These are phyloP conservation scores for Thomomys bottae DNA, from an alignment of 2,113 vertebrate genomes.

Conservation along the genomic window DNA sequence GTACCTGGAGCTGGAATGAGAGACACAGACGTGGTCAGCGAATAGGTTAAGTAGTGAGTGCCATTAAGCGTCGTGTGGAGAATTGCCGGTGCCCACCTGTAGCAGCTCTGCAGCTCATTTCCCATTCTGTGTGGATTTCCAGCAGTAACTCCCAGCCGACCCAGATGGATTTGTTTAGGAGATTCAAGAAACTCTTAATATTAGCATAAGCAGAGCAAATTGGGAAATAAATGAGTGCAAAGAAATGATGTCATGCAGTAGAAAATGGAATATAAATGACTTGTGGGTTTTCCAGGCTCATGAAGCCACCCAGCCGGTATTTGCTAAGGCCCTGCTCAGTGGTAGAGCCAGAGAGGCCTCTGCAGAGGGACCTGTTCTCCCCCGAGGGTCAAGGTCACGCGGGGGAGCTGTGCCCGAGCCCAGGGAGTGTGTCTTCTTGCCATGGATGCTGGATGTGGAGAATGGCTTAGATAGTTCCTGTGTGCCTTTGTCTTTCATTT, in stretches of 20 bases:
- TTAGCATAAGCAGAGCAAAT: constrained; percentile 62
- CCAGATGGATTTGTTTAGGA: constrained; percentile 68
- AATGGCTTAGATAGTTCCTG: neutral
- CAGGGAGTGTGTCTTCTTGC: accelerated
- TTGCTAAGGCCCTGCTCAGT: neutral
- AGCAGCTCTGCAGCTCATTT: constrained; percentile 44
- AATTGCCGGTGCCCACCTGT: constrained; percentile 51
- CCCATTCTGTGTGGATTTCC: constrained; percentile 61
- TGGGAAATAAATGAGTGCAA: constrained; percentile 52
- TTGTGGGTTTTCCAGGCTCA: neutral
- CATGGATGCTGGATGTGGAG: accelerated
- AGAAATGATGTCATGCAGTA: constrained; percentile 11
- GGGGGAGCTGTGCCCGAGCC: too few species aligned
- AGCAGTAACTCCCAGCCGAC: constrained; percentile 23
- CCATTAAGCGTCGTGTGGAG: constrained; percentile 39
- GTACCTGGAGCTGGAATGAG: neutral
- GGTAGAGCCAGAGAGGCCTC: neutral
- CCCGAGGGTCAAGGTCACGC: too few species aligned
- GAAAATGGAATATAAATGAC: constrained; percentile 5
- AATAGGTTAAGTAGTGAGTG: constrained; percentile 54
- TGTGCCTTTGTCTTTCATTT: neutral
- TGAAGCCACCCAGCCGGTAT: neutral
- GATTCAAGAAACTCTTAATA: constrained; percentile 49
- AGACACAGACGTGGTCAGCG: neutral
- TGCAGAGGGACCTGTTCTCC: neutral